These are phyloP conservation scores for Oasisia sp. DNA, from an alignment of 2,888 invertebrate genomes.

Conservation along the genomic window DNA sequence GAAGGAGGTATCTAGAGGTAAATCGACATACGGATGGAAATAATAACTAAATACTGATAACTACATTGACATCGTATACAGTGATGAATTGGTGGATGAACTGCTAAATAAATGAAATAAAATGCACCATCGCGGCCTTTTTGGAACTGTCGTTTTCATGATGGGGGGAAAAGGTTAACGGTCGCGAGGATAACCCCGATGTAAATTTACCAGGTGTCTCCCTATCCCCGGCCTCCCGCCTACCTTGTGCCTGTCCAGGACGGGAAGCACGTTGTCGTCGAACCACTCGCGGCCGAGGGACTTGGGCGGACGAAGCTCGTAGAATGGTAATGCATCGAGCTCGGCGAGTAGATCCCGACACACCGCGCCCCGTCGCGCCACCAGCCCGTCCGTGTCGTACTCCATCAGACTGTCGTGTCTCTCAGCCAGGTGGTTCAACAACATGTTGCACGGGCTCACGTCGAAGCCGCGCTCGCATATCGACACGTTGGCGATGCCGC, in stretches of 20 bases:
- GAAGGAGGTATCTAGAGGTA: no score
- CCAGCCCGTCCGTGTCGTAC: constrained; percentile 53
- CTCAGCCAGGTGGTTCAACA: constrained; percentile 53
- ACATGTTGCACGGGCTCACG: constrained; percentile 57
- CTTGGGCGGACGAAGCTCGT: constrained; percentile 53
- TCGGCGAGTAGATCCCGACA: constrained; percentile 44
- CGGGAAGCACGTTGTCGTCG: constrained; percentile 49
- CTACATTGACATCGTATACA: no score
- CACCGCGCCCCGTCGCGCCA: constrained; percentile 50
- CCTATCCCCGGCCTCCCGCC: neutral
- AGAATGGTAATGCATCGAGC: constrained; percentile 52
- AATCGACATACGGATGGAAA: no score
- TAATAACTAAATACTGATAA: no score
- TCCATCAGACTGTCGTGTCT: constrained; percentile 38
- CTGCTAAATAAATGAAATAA: no score
- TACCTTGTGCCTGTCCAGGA: constrained; percentile 47
- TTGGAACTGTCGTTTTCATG: no score
- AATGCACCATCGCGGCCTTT: no score
- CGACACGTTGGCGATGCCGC: constrained; percentile 59
- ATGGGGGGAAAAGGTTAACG: neutral
- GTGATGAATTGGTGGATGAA: no score
- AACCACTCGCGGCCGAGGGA: constrained; percentile 58
- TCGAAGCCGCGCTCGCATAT: constrained; percentile 48
- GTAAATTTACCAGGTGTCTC: neutral
- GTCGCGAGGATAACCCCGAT: neutral